phyloP scores from a whole-genome alignment of 2,888 invertebrate genomes.

The Dorcus parallelipipedus region DNA sequence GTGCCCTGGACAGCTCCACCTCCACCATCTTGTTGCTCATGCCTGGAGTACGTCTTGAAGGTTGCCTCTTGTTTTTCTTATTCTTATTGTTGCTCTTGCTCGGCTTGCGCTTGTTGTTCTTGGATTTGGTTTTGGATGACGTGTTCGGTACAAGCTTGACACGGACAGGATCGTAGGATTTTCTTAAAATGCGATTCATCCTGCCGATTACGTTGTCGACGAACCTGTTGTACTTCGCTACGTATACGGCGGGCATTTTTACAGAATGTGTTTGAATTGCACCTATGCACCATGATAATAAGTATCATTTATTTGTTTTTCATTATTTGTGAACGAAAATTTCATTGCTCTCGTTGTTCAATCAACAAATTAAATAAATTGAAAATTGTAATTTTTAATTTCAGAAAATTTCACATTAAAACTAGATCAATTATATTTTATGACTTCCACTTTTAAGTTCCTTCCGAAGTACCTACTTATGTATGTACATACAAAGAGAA shows the following conservation, averaged over 20 bases:
- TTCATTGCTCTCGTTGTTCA: neutral
- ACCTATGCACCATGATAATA: conserved; percentile 7
- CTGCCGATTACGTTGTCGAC: conserved; percentile 78
- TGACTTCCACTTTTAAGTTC: too few relatives aligned
- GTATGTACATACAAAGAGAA: too few relatives aligned
- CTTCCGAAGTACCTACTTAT: too few relatives aligned
- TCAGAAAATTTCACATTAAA: neutral
- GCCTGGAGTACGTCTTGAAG: conserved; percentile 14
- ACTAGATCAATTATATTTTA: neutral
- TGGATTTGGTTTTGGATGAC: conserved; percentile 54
- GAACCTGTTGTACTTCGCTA: conserved; percentile 80
- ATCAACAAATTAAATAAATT: too few relatives aligned
- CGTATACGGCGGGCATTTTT: conserved; percentile 66
- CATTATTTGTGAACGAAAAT: neutral
- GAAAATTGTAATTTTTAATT: too few relatives aligned
- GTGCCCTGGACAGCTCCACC: conserved; percentile 37
- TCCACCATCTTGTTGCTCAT: conserved; percentile 44
- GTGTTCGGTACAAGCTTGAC: conserved; percentile 64
- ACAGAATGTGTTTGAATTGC: conserved; percentile 23
- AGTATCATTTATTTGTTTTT: neutral
- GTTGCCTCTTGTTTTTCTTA: conserved; percentile 16
- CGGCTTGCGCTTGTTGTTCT: conserved; percentile 46
- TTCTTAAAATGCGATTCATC: conserved; percentile 75
- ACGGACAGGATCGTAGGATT: conserved; percentile 81
- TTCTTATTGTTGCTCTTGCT: conserved; percentile 16